Conservation (phyloP, 37 sponge, comb jelly and placozoan species). For the Agelas oroides region DNA sequence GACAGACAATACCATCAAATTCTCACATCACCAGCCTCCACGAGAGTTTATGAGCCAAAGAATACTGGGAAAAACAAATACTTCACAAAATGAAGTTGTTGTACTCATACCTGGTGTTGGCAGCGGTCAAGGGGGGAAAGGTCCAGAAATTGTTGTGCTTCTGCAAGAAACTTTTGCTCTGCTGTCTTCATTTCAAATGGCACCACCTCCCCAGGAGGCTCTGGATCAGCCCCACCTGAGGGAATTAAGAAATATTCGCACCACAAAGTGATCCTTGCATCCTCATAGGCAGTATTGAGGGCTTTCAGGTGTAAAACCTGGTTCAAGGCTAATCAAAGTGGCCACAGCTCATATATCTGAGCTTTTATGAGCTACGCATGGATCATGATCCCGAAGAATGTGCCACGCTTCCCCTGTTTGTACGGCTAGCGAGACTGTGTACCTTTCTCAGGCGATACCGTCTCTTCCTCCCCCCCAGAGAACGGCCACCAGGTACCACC, state of each 20-base stretch:
- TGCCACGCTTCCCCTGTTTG: too few species aligned
- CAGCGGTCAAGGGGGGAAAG: slow-evolving; percentile 70
- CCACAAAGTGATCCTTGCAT: too few species aligned
- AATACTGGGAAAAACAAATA: neutral
- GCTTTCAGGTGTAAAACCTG: too few species aligned
- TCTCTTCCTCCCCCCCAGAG: slow-evolving; percentile 10
- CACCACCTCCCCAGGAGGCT: neutral
- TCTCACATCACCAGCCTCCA: neutral
- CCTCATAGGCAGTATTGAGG: too few species aligned
- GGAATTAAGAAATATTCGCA: too few species aligned
- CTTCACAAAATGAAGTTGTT: too few species aligned
- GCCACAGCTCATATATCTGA: too few species aligned
- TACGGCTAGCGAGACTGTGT: too few species aligned
- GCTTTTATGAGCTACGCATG: too few species aligned
- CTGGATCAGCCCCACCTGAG: neutral
- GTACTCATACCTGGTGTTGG: slow-evolving; percentile 63
- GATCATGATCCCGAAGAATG: too few species aligned
- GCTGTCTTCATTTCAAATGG: slow-evolving; percentile 66
- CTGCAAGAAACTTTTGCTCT: slow-evolving; percentile 79
- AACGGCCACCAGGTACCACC: slow-evolving; percentile 52
- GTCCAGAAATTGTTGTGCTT: slow-evolving; percentile 66
- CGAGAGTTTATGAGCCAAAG: neutral
- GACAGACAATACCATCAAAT: neutral
- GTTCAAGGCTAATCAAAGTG: too few species aligned
- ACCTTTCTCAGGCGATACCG: too few species aligned